Percentiles rank a stretch among this genome's conserved stretches.
Evolutionary conservation across 2,888 invertebrate genomes (phyloP).

Genomic region (Eretmocerus hayati): DNA sequence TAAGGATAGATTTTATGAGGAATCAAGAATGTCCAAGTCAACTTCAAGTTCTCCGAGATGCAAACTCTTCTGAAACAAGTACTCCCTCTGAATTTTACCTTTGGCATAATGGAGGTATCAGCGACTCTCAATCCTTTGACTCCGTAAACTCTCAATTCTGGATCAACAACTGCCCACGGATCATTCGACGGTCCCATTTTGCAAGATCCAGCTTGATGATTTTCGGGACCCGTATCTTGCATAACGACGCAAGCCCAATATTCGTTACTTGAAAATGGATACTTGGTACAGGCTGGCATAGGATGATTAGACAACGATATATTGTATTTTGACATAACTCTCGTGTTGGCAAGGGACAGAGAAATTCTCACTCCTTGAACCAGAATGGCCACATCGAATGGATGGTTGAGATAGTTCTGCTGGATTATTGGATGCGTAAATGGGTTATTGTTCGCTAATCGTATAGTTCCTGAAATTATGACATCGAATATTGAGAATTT

Average conservation of each 20-base stretch:
- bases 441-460: slow-evolving; percentile 62
- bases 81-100: slow-evolving; percentile 40
- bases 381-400: slow-evolving; percentile 58
- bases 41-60: too few relatives aligned
- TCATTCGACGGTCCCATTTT: slow-evolving; percentile 73
- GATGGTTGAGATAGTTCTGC: slow-evolving; percentile 67
- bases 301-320: slow-evolving; percentile 32
- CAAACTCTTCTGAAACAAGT: too few relatives aligned
- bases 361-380: slow-evolving; percentile 59
- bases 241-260: slow-evolving; percentile 70
- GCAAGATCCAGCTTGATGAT: slow-evolving; percentile 75
- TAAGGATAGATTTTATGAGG: too few relatives aligned
- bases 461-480: slow-evolving; percentile 35
- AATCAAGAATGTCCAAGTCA: too few relatives aligned
- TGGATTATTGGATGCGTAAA: slow-evolving; percentile 64
- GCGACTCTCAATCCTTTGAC: slow-evolving; percentile 54
- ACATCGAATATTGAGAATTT: too few relatives aligned
- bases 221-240: slow-evolving; percentile 69
- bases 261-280: slow-evolving; percentile 55
- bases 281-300: slow-evolving; percentile 32
- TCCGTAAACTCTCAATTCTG: slow-evolving; percentile 59
- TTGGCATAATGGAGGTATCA: slow-evolving; percentile 59
- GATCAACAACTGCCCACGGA: slow-evolving; percentile 67
- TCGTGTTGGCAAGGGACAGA: slow-evolving; percentile 54
- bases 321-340: slow-evolving; percentile 42